Evolutionary conservation across 2,888 invertebrate genomes (phyloP).

Genomic region (Cyrtodaria siliqua): DNA sequence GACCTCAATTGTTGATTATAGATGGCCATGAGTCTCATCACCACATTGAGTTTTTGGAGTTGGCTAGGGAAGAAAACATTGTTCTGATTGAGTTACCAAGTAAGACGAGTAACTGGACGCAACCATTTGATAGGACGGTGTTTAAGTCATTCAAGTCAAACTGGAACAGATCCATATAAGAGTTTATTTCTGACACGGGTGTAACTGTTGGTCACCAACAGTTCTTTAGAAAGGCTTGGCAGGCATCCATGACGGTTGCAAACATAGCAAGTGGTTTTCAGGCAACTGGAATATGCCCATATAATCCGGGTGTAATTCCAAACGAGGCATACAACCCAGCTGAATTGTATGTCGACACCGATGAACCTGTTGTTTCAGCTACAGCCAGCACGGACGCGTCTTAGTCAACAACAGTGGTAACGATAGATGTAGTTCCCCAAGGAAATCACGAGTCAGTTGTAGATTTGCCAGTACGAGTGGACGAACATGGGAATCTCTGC

Average conservation of each 20-base stretch:
- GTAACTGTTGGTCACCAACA: conserved; percentile 28
- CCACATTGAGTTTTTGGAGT: conserved; percentile 11
- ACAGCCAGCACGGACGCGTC: no score
- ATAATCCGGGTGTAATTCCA: conserved; percentile 42
- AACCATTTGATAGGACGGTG: conserved; percentile 47
- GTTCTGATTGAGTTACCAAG: conserved; percentile 25
- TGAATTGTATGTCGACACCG: neutral
- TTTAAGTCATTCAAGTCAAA: conserved; percentile 50
- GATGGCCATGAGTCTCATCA: conserved; percentile 41
- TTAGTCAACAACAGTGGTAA: no score
- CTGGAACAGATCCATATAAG: conserved; percentile 30
- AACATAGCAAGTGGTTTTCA: conserved; percentile 36
- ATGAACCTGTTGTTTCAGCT: no score
- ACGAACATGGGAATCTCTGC: no score
- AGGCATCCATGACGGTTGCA: conserved; percentile 11
- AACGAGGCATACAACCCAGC: conserved; percentile 16
- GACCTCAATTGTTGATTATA: conserved; percentile 30
- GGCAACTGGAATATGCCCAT: conserved; percentile 43
- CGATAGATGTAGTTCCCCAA: no score
- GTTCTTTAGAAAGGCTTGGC: conserved; percentile 44
- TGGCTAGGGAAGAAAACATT: conserved; percentile 21
- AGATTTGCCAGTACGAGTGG: no score
- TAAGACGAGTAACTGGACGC: conserved; percentile 55
- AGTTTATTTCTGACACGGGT: conserved; percentile 34
- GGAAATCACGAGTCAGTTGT: no score